Conservation (phyloP, 2,113 vertebrate species). For the Anarhynchus alexandrinus region DNA sequence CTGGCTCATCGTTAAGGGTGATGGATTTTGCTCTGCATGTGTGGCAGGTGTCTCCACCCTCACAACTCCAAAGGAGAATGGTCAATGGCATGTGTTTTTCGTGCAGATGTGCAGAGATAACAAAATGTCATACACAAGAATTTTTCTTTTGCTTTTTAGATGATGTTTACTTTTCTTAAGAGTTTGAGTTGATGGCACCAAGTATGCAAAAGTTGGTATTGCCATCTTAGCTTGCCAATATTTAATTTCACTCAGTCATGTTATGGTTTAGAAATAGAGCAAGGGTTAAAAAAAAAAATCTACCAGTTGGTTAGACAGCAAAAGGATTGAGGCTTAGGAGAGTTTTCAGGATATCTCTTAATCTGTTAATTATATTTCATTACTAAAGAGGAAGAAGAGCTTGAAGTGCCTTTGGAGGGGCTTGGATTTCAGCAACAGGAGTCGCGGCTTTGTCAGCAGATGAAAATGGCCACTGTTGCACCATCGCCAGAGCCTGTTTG, state of each 20-base stretch:
- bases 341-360: slow-evolving; percentile 27
- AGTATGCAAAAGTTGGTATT: background rate
- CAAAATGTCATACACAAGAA: background rate
- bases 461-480: slow-evolving; percentile 81
- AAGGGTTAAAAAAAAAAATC: background rate
- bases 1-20: background rate
- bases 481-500: slow-evolving; percentile 68
- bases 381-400: slow-evolving; percentile 77
- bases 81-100: background rate
- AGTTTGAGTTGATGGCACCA: background rate
- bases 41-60: background rate
- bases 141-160: background rate
- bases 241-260: background rate
- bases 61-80: background rate
- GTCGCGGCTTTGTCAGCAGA: slow-evolving; percentile 81
- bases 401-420: slow-evolving; percentile 77
- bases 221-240: background rate
- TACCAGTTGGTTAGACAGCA: background rate
- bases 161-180: background rate
- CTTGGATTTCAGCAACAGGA: slow-evolving; percentile 82
- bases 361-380: slow-evolving; percentile 50
- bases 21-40: background rate
- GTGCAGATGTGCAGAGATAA: background rate
- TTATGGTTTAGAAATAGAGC: background rate
- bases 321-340: background rate